Base-by-base conservation (phyloP, 2,797 vertebrate genomes). In the Falco biarmicus region DNA sequence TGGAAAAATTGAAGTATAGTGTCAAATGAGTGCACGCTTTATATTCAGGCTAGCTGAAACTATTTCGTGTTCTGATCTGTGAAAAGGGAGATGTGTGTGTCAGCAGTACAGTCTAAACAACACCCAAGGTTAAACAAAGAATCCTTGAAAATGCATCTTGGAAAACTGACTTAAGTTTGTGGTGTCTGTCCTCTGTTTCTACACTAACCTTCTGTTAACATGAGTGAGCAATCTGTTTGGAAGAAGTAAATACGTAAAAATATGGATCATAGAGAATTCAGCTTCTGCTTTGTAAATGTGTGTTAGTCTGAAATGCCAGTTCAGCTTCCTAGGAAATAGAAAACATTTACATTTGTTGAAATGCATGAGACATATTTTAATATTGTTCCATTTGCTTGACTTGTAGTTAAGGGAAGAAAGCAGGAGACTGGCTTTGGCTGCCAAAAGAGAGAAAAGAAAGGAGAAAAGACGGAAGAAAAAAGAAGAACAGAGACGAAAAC, bases 401-500 rank as follows among this genome's bases (percentile, higher is more conserved):
- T 97, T 87, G 68, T 20, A 98, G 98, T 92, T 98, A 59, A 96
- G 98, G 76, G 98, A 98, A 96, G 98, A 98, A 97, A 98, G 98
- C 90, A 96, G 98, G 92, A 98, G 98, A 32, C 91, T 98, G 82
- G 98, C 98, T 83, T 96, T 98, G 96, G 98, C 98, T 97, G 98
- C 98, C 81, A 98, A 98, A 96, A 98, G 98, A 96, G 98, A 98
- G 95, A 98, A 98, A 79, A 98, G 98, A 70, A 98, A 98, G 90
- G 98, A 98, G 59, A 98, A 98, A 80, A 97, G 98, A 84, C 97
- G 98, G 78, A 98, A 98, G 97, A 98, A 98, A 95, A 98, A 98
- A 70, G 98, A 98, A 95, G 98, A 98, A 61, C 98, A 98, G 63
- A 98, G 98, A 87, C 97, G 98, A 95, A 98, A 98, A 90, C 95